These are phyloP conservation scores for Hippocampus zosterae DNA, from an alignment of 2,113 vertebrate species.

Conservation along the genomic window DNA sequence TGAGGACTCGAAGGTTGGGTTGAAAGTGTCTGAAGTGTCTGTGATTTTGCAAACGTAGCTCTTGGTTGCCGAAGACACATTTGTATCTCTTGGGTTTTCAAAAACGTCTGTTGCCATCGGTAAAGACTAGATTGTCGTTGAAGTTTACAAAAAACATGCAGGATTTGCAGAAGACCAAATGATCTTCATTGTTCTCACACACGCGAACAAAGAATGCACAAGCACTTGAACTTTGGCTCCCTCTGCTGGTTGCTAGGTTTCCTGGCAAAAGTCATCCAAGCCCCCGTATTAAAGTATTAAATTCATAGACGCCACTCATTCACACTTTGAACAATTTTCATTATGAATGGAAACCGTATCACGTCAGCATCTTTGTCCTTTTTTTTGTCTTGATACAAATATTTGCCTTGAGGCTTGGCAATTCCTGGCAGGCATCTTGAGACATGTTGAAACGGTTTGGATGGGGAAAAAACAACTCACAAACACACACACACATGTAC, in stretches of 20 bases:
- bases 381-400: background rate
- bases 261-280: background rate
- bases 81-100: no score
- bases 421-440: background rate
- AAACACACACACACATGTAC: background rate
- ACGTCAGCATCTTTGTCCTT: background rate
- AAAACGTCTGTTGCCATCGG: no score
- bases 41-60: no score
- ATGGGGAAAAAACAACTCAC: no score
- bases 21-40: no score
- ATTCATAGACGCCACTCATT: background rate
- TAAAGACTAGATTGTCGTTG: no score
- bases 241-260: background rate
- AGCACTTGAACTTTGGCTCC: background rate
- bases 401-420: background rate
- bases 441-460: background rate
- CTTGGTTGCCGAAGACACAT: no score
- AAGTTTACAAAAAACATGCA: no score
- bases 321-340: background rate
- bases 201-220: background rate
- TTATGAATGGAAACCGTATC: background rate
- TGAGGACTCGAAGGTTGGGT: no score
- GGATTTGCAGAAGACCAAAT: no score
- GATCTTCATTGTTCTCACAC: background rate
- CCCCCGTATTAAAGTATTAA: background rate